Percentiles rank a stretch among this genome's conserved stretches.
These are phyloP conservation scores for Digitonthophagus gazella DNA, from an alignment of 2,888 invertebrate genomes.

Conservation along the genomic window DNA sequence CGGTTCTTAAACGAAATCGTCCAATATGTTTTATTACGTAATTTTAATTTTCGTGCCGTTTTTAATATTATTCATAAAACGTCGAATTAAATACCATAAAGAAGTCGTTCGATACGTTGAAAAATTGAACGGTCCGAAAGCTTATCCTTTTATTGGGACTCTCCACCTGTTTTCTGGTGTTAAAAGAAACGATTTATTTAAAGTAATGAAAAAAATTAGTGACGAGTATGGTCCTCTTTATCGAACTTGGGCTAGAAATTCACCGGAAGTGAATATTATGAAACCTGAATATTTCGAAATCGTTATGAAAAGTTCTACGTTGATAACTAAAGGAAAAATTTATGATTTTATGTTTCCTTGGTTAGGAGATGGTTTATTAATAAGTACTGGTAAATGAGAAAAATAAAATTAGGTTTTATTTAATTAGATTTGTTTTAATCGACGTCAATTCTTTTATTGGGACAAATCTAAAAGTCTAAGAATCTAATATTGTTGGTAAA, in stretches of 20 bases:
- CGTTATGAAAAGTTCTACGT: constrained; percentile 18
- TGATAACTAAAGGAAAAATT: constrained; percentile 14
- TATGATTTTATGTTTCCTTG: constrained; percentile 13
- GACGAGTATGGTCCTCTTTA: constrained; percentile 31
- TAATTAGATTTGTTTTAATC: no score
- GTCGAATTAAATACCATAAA: constrained; percentile 23
- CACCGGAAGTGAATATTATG: constrained; percentile 37
- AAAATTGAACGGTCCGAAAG: constrained; percentile 21
- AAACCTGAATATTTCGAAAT: constrained; percentile 38
- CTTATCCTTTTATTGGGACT: constrained; percentile 20
- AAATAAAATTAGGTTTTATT: no score
- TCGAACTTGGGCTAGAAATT: no score
- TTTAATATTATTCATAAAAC: no score
- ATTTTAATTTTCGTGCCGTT: no score
- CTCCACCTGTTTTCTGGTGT: constrained; percentile 15
- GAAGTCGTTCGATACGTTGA: constrained; percentile 19
- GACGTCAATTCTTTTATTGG: no score
- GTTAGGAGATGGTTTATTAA: constrained; percentile 21
- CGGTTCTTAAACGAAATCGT: no score
- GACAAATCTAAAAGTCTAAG: no score
- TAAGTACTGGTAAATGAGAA: constrained; percentile 14
- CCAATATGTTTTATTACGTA: no score
- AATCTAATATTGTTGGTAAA: no score
- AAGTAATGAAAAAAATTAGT: background rate
- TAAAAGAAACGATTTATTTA: constrained; percentile 21